Evolutionary conservation across 2,797 vertebrate genomes (phyloP).

Genomic region (Rachycentron canadum): DNA sequence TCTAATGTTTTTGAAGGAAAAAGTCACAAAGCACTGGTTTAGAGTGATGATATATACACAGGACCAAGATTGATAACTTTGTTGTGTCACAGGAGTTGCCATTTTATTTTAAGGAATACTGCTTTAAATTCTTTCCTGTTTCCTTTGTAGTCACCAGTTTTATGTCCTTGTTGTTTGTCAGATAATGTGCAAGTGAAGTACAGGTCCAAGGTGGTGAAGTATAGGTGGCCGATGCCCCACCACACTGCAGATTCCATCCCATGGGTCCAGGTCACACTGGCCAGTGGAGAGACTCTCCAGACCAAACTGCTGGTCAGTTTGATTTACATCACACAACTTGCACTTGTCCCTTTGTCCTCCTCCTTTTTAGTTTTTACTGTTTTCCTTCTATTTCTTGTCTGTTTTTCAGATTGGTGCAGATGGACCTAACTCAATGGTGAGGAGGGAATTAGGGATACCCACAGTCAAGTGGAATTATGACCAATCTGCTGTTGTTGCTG

Average conservation of each 20-base stretch:
- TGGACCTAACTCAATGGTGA: conserved; percentile 93
- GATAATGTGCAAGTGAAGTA: conserved; percentile 93
- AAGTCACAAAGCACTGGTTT: conserved; percentile 63
- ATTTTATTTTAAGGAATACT: conserved; percentile 38
- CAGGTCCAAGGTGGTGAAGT: conserved; percentile 91
- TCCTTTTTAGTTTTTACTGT: background rate
- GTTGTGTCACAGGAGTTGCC: conserved; percentile 32
- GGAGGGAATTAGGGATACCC: conserved; percentile 89
- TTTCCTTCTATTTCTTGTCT: background rate
- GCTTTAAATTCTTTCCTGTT: background rate
- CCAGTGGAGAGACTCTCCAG: conserved; percentile 91
- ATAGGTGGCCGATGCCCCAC: conserved; percentile 90
- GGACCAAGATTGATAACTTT: conserved; percentile 41
- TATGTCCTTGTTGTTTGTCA: conserved; percentile 76
- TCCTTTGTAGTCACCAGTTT: conserved; percentile 39
- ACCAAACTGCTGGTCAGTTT: conserved; percentile 94
- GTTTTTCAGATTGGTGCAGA: conserved; percentile 94
- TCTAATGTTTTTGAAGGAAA: conserved; percentile 51
- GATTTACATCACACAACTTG: background rate
- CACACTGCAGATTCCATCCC: conserved; percentile 86
- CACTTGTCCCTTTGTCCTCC: background rate
- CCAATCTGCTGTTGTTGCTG: conserved; percentile 96
- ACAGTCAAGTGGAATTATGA: conserved; percentile 94
- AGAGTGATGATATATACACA: conserved; percentile 47
- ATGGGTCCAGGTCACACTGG: conserved; percentile 94